Conservation (phyloP, 2,797 vertebrate genomes). For the Lagorchestes hirsutus region DNA sequence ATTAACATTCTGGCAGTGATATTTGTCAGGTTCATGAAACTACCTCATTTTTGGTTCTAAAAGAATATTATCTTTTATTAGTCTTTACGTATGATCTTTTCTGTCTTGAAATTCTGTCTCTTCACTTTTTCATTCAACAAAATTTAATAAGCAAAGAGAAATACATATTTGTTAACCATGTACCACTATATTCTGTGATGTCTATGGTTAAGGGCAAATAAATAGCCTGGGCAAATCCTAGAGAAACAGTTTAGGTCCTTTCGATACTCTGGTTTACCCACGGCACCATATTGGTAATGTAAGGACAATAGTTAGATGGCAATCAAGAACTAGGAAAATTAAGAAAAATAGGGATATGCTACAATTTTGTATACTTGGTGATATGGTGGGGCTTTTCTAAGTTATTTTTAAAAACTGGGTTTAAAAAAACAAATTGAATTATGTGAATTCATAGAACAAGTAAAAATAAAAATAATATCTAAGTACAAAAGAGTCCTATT, state of each 20-base stretch:
- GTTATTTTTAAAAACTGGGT: no score
- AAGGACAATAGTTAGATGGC: background rate
- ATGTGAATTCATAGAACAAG: no score
- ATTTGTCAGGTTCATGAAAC: background rate
- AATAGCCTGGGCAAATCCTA: background rate
- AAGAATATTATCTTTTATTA: background rate
- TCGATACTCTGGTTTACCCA: background rate
- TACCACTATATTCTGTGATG: background rate
- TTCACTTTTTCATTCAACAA: background rate
- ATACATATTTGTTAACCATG: background rate
- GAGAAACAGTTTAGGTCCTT: background rate
- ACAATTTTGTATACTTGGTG: no score
- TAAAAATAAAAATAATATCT: no score
- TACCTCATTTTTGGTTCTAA: background rate
- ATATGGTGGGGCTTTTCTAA: no score
- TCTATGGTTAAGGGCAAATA: background rate
- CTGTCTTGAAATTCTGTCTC: background rate
- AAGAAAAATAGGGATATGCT: no score
- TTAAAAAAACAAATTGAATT: no score
- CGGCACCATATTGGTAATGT: background rate
- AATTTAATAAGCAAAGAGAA: background rate
- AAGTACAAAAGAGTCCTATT: no score
- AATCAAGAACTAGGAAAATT: background rate
- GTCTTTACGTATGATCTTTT: background rate
- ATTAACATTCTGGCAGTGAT: background rate